These are phyloP conservation scores for Villa cingulata DNA, from an alignment of 2,888 invertebrate species.

Conservation along the genomic window DNA sequence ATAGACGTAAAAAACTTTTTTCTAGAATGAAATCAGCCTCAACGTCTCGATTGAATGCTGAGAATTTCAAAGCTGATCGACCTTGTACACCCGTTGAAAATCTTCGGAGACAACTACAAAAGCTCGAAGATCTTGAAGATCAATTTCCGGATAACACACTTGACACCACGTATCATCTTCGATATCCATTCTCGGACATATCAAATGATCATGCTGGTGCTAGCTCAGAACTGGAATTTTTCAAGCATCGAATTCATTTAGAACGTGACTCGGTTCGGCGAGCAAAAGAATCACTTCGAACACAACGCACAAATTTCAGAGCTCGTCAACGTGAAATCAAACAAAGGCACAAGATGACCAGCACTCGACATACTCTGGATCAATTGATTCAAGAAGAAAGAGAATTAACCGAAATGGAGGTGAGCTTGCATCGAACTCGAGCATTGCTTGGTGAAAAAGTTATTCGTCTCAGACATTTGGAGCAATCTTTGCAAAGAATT, in stretches of 20 bases:
- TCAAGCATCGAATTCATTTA: slow-evolving; percentile 65
- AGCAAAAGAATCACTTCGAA: slow-evolving; percentile 60
- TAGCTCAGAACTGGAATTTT: slow-evolving; percentile 65
- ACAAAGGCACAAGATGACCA: slow-evolving; percentile 31
- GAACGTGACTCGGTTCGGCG: slow-evolving; percentile 71
- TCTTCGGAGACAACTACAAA: slow-evolving; percentile 63
- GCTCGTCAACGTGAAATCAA: slow-evolving; percentile 47
- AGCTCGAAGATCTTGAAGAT: slow-evolving; percentile 69
- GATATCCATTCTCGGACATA: slow-evolving; percentile 68
- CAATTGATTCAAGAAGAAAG: slow-evolving; percentile 55
- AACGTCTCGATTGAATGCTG: slow-evolving; percentile 50
- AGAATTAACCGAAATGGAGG: slow-evolving; percentile 70
- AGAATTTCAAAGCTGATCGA: slow-evolving; percentile 31
- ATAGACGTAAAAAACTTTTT: slow-evolving; percentile 50
- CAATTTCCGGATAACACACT: slow-evolving; percentile 57
- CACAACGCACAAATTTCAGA: slow-evolving; percentile 52
- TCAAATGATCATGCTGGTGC: slow-evolving; percentile 32
- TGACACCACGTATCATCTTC: slow-evolving; percentile 62
- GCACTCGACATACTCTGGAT: slow-evolving; percentile 27
- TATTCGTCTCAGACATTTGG: slow-evolving; percentile 62
- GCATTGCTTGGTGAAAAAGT: slow-evolving; percentile 71
- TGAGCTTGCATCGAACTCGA: slow-evolving; percentile 65
- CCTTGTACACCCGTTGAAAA: slow-evolving; percentile 66
- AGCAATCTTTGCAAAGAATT: slow-evolving; percentile 54
- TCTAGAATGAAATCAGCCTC: slow-evolving; percentile 57